Conservation (phyloP, 2,797 vertebrate genomes). For the Sebastes flavidus region DNA sequence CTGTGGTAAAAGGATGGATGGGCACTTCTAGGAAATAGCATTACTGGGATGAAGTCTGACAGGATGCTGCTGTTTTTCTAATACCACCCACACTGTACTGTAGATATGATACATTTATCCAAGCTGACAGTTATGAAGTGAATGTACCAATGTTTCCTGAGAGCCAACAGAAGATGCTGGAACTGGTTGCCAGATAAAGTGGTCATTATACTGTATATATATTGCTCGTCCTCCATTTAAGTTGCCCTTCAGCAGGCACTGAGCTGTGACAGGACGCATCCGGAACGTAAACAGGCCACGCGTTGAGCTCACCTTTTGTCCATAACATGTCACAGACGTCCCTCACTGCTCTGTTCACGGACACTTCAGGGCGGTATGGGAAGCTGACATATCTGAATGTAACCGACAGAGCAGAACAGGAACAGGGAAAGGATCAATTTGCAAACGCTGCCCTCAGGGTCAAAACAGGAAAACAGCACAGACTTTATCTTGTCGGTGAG, state of each 20-base stretch:
- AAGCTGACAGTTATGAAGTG: conserved; percentile 37
- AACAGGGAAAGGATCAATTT: conserved; percentile 43
- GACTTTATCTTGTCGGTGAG: conserved; percentile 55
- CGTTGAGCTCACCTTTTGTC: conserved; percentile 48
- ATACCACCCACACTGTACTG: conserved; percentile 45
- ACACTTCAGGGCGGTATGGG: conserved; percentile 7
- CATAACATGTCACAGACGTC: conserved; percentile 42
- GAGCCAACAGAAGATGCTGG: conserved; percentile 5
- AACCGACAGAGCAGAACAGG: conserved; percentile 45
- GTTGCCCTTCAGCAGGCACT: conserved; percentile 33
- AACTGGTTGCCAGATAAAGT: conserved; percentile 22
- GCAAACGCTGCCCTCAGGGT: conserved; percentile 48
- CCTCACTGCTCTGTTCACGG: conserved; percentile 9
- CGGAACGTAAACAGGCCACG: conserved; percentile 42
- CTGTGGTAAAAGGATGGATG: conserved; percentile 33
- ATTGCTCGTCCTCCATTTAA: conserved; percentile 21
- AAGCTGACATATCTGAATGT: conserved; percentile 44
- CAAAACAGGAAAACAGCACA: conserved; percentile 34
- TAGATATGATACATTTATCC: conserved; percentile 43
- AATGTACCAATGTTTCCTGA: conserved; percentile 26
- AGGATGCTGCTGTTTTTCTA: conserved; percentile 40
- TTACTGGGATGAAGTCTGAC: conserved; percentile 32
- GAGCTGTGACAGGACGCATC: conserved; percentile 36
- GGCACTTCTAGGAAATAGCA: conserved; percentile 22
- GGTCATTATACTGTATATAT: background rate